These are phyloP conservation scores for Pheucticus melanocephalus DNA, from an alignment of 2,113 vertebrate species.

Conservation along the genomic window DNA sequence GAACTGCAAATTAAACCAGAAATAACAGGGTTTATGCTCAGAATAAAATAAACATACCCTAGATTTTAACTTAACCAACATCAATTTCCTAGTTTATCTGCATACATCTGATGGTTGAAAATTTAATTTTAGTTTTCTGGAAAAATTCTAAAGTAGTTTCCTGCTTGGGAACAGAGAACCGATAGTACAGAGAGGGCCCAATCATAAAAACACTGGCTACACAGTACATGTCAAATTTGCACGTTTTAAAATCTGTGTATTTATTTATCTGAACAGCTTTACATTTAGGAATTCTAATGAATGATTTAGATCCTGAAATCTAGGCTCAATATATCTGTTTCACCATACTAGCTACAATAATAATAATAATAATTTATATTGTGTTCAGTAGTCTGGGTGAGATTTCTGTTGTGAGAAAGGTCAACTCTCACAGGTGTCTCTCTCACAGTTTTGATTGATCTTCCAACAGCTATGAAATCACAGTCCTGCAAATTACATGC, in stretches of 20 bases:
- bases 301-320: not conserved
- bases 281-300: not conserved
- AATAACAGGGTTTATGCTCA: constrained; percentile 60
- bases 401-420: not conserved
- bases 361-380: not conserved
- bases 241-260: not conserved
- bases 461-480: not conserved
- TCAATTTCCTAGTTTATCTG: constrained; percentile 15
- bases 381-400: not conserved
- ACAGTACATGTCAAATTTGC: not conserved
- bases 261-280: not conserved
- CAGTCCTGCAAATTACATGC: not conserved
- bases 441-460: not conserved
- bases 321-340: not conserved
- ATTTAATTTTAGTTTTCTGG: not conserved
- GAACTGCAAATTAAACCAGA: constrained; percentile 71
- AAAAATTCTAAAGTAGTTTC: not conserved
- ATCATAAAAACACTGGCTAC: not conserved
- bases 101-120: not conserved
- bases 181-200: not conserved
- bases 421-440: not conserved
- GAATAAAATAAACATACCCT: constrained; percentile 54
- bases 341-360: not conserved
- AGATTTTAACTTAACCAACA: constrained; percentile 46
- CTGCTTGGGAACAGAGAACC: not conserved